Conservation (phyloP, 2,113 vertebrate species). For the Aptenodytes forsteri region DNA sequence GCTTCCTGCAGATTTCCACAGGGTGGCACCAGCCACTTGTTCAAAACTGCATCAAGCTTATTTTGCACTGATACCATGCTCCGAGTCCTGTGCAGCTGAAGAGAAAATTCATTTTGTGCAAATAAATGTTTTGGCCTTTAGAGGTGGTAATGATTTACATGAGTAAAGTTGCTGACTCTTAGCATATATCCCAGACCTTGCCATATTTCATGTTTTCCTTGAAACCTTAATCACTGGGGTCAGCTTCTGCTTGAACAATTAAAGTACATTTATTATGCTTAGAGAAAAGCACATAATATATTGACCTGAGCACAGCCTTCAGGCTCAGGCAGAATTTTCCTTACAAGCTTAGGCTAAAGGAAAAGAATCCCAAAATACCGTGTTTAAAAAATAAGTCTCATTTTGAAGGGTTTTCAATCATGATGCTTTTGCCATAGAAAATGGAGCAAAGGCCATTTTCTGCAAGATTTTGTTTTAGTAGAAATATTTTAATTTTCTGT, state of each 20-base stretch:
- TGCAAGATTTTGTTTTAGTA: background rate
- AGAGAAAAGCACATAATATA: background rate
- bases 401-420: background rate
- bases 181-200: background rate
- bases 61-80: rapidly evolving
- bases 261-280: background rate
- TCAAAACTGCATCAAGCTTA: background rate
- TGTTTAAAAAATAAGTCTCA: background rate
- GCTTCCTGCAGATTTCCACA: background rate
- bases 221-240: background rate
- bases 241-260: background rate
- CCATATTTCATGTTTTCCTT: background rate
- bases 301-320: background rate
- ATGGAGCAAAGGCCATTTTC: background rate
- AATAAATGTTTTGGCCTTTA: background rate
- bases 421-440: background rate
- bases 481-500: background rate
- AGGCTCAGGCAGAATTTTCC: background rate
- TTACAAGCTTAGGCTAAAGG: background rate
- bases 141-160: background rate
- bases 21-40: conserved; percentile 18
- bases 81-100: rapidly evolving
- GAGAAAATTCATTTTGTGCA: background rate
- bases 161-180: background rate
- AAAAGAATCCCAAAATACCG: background rate